Evolutionary conservation across 2,888 invertebrate species (phyloP).

Genomic region (Synanthedon tipuliformis): DNA sequence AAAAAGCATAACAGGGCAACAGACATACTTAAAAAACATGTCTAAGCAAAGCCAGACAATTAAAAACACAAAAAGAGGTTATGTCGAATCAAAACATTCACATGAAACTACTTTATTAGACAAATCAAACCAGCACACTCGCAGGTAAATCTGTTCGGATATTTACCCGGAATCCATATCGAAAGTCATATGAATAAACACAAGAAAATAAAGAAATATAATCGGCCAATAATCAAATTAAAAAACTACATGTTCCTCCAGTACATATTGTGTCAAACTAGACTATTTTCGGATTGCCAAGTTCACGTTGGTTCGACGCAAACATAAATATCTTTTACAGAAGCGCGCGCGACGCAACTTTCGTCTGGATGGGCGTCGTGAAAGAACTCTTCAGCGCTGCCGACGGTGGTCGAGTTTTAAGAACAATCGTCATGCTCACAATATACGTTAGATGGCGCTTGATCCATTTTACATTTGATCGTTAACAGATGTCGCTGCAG

Average conservation of each 20-base stretch:
- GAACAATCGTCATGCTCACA: background rate
- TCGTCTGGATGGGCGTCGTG: background rate
- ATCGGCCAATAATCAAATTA: slow-evolving; percentile 56
- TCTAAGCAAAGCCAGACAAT: slow-evolving; percentile 3
- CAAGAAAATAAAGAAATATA: slow-evolving; percentile 33
- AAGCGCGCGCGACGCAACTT: background rate
- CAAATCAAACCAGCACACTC: slow-evolving; percentile 19
- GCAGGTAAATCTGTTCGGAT: slow-evolving; percentile 23
- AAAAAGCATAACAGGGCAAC: background rate
- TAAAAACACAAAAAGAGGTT: slow-evolving; percentile 36
- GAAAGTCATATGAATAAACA: slow-evolving; percentile 36
- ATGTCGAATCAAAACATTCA: slow-evolving; percentile 50
- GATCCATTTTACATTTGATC: too few species aligned
- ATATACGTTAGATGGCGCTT: background rate
- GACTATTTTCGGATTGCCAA: slow-evolving; percentile 63
- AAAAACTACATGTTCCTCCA: slow-evolving; percentile 63
- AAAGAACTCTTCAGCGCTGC: background rate
- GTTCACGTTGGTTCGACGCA: slow-evolving; percentile 53
- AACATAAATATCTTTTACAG: slow-evolving; percentile 38
- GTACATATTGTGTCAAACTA: slow-evolving; percentile 60
- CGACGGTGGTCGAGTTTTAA: background rate
- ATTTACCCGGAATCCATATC: slow-evolving; percentile 63
- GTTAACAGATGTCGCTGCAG: too few species aligned
- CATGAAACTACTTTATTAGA: slow-evolving; percentile 16
- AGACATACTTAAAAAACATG: background rate